A percentile compares a stretch with the other conserved stretches of the same genome.
These are phyloP conservation scores for Portevinia maculata DNA, from an alignment of 2,888 invertebrate genomes.

Conservation along the genomic window DNA sequence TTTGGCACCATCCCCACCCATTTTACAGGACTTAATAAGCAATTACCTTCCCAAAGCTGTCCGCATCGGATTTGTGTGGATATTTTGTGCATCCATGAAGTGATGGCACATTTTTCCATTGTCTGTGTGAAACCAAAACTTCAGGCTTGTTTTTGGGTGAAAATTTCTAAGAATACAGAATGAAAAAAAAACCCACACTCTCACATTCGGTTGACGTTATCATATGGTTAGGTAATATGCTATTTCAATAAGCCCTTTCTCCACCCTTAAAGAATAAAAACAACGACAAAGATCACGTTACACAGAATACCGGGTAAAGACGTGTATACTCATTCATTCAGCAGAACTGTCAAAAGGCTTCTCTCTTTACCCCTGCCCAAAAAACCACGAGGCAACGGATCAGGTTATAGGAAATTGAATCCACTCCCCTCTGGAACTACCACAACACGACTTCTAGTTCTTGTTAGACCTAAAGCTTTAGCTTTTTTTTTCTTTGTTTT, in stretches of 20 bases:
- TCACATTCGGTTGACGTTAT: not conserved
- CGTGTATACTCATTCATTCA: slow-evolving; percentile 19
- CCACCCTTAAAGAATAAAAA: not conserved
- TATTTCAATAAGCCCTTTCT: slow-evolving; percentile 7
- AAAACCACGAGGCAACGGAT: not conserved
- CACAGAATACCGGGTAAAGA: slow-evolving; percentile 20
- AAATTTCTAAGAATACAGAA: too few relatives aligned
- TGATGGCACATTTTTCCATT: too few relatives aligned
- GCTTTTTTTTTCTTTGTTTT: not conserved
- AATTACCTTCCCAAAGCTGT: not conserved
- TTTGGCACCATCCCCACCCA: not conserved
- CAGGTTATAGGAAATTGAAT: slow-evolving; percentile 1
- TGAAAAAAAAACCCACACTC: not conserved
- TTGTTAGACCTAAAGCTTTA: slow-evolving; percentile 7
- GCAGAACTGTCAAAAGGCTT: slow-evolving; percentile 20
- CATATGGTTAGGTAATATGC: slow-evolving; percentile 30
- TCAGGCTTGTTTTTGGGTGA: too few relatives aligned
- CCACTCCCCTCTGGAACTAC: not conserved
- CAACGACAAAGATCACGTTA: not conserved
- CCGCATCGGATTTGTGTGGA: not conserved
- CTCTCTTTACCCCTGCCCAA: not conserved
- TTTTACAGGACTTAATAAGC: not conserved
- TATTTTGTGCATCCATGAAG: too few relatives aligned
- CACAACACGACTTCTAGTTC: not conserved
- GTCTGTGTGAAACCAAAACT: too few relatives aligned